Percentiles rank a stretch among this genome's conserved stretches.
Evolutionary conservation across 2,888 invertebrate species (phyloP).

Genomic region (Agrotis puta): DNA sequence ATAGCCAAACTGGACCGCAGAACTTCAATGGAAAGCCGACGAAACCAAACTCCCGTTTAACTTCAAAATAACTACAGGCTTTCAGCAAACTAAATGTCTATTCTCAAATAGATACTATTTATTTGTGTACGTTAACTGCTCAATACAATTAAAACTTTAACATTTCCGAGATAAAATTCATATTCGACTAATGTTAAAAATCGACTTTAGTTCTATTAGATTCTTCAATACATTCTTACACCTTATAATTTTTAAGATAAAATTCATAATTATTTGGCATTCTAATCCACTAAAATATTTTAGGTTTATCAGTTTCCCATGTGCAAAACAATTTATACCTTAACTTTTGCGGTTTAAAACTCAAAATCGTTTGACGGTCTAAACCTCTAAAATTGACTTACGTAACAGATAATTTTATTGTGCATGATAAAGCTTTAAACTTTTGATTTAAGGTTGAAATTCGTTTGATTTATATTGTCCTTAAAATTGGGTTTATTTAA

Average conservation of each 20-base stretch:
- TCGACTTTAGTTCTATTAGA: constrained; percentile 10
- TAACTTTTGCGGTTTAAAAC: too few species aligned
- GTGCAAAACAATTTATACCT: too few species aligned
- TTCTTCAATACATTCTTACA: constrained; percentile 2
- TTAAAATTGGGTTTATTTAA: constrained; percentile 8
- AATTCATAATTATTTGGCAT: constrained; percentile 2
- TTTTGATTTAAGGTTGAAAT: constrained; percentile 22
- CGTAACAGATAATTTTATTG: too few species aligned
- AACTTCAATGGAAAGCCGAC: constrained; percentile 26
- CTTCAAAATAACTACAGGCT: constrained; percentile 35
- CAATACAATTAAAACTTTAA: constrained; percentile 16
- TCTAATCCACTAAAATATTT: neutral
- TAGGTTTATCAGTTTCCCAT: neutral
- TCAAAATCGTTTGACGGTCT: too few species aligned
- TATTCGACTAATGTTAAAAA: constrained; percentile 13
- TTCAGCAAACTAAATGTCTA: constrained; percentile 16
- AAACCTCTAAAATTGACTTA: too few species aligned
- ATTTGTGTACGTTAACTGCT: neutral
- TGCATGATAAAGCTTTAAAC: neutral
- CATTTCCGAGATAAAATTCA: accelerated
- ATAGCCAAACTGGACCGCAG: constrained; percentile 5
- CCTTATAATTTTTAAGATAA: neutral
- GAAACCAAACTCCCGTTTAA: constrained; percentile 16
- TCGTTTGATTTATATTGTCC: constrained; percentile 4
- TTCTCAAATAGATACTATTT: neutral